Conservation (phyloP, 2,113 vertebrate genomes). For the Mesocricetus auratus region DNA sequence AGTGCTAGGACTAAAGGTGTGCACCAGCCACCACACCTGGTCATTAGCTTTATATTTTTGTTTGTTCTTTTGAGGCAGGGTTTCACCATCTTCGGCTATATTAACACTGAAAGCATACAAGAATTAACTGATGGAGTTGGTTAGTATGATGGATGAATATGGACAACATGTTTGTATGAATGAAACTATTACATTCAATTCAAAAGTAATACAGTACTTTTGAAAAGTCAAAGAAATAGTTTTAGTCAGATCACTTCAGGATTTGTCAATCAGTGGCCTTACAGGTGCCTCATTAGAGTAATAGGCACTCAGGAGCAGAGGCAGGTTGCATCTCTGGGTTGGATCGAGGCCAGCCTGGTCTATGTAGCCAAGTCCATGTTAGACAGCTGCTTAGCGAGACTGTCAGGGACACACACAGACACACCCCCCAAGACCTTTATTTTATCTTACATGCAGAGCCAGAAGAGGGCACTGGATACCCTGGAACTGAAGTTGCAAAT, state of each 20-base stretch:
- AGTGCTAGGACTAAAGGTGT: background rate
- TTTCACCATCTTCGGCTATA: background rate
- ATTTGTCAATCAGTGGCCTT: background rate
- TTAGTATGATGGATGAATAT: background rate
- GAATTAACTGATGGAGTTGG: background rate
- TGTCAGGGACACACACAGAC: background rate
- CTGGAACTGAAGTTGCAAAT: background rate
- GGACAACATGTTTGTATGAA: background rate
- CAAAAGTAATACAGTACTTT: background rate
- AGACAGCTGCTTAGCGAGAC: background rate
- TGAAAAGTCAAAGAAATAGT: background rate
- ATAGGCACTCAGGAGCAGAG: background rate
- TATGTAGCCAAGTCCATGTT: background rate
- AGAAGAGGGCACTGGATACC: background rate
- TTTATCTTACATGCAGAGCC: background rate
- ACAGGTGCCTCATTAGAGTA: background rate
- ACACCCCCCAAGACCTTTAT: background rate
- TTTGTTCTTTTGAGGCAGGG: background rate
- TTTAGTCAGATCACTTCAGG: constrained; percentile 10
- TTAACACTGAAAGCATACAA: constrained; percentile 2
- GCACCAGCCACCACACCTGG: background rate
- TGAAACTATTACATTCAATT: background rate
- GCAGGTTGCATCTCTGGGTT: background rate
- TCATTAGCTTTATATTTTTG: background rate
- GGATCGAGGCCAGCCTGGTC: background rate